A percentile compares a stretch with the other conserved stretches of the same genome.
Conservation (phyloP, 2,797 vertebrate species). For the Danio tinwini region DNA sequence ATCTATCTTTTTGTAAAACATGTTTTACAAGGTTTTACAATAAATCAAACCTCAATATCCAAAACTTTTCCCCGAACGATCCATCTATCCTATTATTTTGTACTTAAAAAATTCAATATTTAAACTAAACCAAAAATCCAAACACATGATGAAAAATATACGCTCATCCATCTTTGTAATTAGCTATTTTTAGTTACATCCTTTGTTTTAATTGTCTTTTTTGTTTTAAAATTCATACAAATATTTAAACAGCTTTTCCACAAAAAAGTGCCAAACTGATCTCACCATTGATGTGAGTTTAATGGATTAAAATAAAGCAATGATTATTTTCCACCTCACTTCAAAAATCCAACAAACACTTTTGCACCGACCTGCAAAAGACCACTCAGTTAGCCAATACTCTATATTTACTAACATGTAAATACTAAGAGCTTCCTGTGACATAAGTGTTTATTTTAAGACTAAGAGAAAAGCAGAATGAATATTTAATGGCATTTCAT, state of each 20-base stretch:
- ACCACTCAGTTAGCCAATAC: neutral
- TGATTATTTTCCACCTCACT: neutral
- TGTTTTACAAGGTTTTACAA: too few species aligned
- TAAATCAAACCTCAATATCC: too few species aligned
- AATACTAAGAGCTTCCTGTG: neutral
- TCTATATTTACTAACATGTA: slow-evolving; percentile 9
- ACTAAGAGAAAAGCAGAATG: slow-evolving; percentile 21
- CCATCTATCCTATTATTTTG: too few species aligned
- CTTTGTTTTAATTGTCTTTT: neutral
- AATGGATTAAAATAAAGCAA: neutral
- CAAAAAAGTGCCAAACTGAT: neutral
- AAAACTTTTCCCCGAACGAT: too few species aligned
- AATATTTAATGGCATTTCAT: slow-evolving; percentile 41
- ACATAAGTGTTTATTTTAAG: slow-evolving; percentile 41
- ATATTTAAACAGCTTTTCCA: neutral
- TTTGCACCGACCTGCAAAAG: neutral
- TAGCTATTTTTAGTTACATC: too few species aligned
- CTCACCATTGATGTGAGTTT: neutral
- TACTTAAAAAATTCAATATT: too few species aligned
- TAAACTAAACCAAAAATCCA: too few species aligned
- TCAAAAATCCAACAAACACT: neutral
- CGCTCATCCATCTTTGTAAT: too few species aligned
- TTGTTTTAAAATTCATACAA: neutral
- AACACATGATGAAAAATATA: too few species aligned
- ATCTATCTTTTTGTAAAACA: too few species aligned